phyloP scores from a whole-genome alignment of 2,113 vertebrate species.

The Spilogale gracilis region DNA sequence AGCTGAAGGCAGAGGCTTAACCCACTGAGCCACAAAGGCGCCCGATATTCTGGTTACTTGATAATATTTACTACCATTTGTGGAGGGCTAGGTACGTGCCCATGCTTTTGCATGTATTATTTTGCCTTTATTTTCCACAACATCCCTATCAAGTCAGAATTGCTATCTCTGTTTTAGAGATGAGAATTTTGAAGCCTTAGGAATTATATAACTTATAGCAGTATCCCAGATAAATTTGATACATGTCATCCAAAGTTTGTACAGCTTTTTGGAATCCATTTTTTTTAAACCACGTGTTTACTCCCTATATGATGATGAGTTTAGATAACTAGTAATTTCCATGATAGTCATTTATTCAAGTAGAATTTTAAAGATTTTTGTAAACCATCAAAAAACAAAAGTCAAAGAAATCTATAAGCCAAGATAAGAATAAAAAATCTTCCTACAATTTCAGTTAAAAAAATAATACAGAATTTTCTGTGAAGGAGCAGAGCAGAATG shows the following conservation, averaged over 20 bases:
- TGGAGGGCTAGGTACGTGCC: background rate
- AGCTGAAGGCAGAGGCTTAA: too few species aligned
- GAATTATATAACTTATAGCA: background rate
- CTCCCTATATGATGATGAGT: background rate
- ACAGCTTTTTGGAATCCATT: background rate
- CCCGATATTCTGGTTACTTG: background rate
- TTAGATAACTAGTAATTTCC: background rate
- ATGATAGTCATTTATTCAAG: background rate
- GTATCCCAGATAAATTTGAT: background rate
- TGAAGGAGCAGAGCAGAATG: background rate
- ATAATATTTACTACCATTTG: background rate
- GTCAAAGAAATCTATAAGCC: background rate
- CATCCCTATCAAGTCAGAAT: background rate
- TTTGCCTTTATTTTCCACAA: background rate
- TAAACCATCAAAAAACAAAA: background rate
- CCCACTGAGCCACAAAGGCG: too few species aligned
- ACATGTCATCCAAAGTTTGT: background rate
- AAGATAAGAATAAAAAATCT: background rate
- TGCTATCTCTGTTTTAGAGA: background rate
- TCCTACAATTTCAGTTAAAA: background rate
- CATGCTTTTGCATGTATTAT: background rate
- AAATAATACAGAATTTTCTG: background rate
- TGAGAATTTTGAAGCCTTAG: background rate
- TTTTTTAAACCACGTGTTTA: background rate
- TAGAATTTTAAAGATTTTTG: background rate